Base-by-base conservation (phyloP, 2,113 vertebrate genomes). In the Promerops cafer region DNA sequence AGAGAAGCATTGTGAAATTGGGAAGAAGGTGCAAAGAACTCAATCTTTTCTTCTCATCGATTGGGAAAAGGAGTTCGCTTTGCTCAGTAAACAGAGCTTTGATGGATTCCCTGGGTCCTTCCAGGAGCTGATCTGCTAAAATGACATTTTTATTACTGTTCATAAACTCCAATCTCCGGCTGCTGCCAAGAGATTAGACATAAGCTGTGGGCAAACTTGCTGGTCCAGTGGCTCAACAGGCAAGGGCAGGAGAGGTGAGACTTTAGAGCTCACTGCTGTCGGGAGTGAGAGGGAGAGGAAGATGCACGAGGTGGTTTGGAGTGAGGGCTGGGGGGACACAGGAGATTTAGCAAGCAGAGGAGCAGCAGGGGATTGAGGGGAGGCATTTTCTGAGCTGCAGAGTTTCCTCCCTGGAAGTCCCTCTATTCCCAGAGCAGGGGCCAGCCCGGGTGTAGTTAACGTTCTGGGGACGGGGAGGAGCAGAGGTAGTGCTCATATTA, bases 121-220 rank as follows among this genome's bases (percentile, higher is more conserved):
- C 98, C 94, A 96, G 96, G 85, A 98, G 98, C 98, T 99, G 98
- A 98, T 97, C 98, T 98, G 97, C 98, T 98, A 99, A 99, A 99
- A 99, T 99, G 99, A 99, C 99, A 99, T 99, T 99, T 99, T 99
- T 99, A 99, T 99, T 99, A 99, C 99, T 99, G 99, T 99, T 99
- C 99, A 99, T 99, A 99, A 99, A 99, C 98, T 99, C 98, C 97
- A 97, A 98, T 99, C 99, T 99, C 99, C 61, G 90, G 97, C 98
- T 98, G 98, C 98, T 98, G 98, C 97, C 87, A 92, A 96, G 98
- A 99, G 99, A 99, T 99, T 99, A 99, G 97, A 96, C 97, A 97
- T 99, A 99, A 99, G 99, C 99, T 99, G 98, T 99, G 98, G 98
- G 99, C 99, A 99, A 99, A 99, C 99, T 97, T 98, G 96, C 94